These are phyloP conservation scores for Acleris holmiana DNA, from an alignment of 2,888 invertebrate genomes.

Conservation along the genomic window DNA sequence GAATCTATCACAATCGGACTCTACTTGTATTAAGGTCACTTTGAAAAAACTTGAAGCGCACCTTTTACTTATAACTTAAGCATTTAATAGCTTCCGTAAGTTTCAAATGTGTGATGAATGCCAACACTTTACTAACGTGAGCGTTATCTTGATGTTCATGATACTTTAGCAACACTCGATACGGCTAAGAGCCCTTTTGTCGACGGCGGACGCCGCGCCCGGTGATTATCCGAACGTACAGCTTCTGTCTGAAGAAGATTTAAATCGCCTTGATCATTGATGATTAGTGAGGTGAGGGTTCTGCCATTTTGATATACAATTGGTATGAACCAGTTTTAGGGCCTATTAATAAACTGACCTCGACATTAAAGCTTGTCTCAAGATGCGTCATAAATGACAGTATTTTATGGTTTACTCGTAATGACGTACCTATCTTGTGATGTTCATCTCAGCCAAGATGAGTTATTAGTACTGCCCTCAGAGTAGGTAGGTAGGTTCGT, in stretches of 20 bases:
- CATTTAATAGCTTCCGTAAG: constrained; percentile 37
- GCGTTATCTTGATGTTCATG: constrained; percentile 58
- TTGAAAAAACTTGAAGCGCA: constrained; percentile 1
- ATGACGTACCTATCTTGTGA: too few relatives aligned
- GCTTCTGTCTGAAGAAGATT: constrained; percentile 49
- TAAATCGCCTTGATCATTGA: constrained; percentile 30
- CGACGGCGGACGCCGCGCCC: constrained; percentile 44
- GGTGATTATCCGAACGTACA: constrained; percentile 45
- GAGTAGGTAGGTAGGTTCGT: too few relatives aligned
- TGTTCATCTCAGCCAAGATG: too few relatives aligned
- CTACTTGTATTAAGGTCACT: background rate
- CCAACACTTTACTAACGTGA: constrained; percentile 53
- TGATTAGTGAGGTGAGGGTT: constrained; percentile 13
- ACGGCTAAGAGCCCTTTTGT: constrained; percentile 60
- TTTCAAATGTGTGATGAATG: constrained; percentile 53
- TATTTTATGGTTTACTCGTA: too few relatives aligned
- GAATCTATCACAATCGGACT: too few relatives aligned
- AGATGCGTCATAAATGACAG: too few relatives aligned
- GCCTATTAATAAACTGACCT: too few relatives aligned
- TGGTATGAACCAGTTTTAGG: too few relatives aligned
- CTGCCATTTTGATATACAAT: too few relatives aligned
- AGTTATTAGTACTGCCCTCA: too few relatives aligned
- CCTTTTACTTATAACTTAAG: constrained; percentile 26
- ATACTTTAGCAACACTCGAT: constrained; percentile 68
- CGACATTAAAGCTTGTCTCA: too few relatives aligned